Evolutionary conservation across 2,113 vertebrate genomes (phyloP).

Genomic region (Dipodomys merriami): DNA sequence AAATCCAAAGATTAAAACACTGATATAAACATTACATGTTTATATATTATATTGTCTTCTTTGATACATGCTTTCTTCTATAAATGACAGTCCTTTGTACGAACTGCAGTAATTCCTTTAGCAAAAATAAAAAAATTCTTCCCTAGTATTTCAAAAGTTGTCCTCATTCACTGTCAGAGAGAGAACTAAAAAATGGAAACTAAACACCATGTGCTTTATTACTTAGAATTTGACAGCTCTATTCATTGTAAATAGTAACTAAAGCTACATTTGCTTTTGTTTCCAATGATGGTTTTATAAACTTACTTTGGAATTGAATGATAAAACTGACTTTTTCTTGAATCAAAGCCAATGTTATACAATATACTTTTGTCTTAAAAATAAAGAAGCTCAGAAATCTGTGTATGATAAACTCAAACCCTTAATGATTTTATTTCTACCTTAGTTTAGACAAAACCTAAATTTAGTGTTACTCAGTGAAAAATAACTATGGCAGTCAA

Average conservation of each 20-base stretch:
- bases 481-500: not conserved
- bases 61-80: not conserved
- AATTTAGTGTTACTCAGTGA: not conserved
- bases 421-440: not conserved
- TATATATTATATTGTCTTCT: not conserved
- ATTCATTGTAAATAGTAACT: not conserved
- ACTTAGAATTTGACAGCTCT: not conserved
- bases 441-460: conserved; percentile 1
- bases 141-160: not conserved
- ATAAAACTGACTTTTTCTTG: not conserved
- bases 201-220: not conserved
- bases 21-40: not conserved
- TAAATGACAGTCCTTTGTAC: not conserved
- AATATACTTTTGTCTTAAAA: conserved; percentile 1
- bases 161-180: not conserved
- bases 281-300: not conserved
- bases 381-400: not conserved
- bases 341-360: not conserved
- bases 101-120: not conserved
- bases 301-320: not conserved
- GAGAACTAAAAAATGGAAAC: not conserved
- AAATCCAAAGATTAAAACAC: no score
- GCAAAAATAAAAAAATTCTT: not conserved
- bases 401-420: not conserved
- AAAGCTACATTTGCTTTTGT: not conserved